Evolutionary conservation across 2,797 vertebrate species (phyloP), one percentile per base, ranked within the genome.

Genomic region (Lepus oiostolus): DNA sequence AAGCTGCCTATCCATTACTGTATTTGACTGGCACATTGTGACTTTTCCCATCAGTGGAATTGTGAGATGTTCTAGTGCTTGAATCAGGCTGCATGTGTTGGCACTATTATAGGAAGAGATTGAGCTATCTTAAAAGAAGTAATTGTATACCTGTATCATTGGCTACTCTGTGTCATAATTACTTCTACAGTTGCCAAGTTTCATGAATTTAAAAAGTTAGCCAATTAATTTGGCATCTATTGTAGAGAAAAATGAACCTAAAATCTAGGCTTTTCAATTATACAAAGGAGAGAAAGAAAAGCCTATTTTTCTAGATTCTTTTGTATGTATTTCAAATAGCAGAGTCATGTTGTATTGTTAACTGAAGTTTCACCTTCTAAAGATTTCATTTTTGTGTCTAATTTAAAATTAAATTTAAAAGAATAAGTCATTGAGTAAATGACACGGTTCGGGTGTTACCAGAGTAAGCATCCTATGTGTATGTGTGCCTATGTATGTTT

Each of bases 21-120:
- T 17, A 2, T 92, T 94, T 97, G 96, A 91, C 83, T 97, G 97
- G 85, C 92, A 97, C 74, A 60, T 91, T 35, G 85, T 93, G 95
- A 80, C 95, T 97, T 95, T 72, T 94, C 92, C 63, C 54, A 89
- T 88, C 42, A 63, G 58, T 90, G 89, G 79, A 96, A 92, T 90
- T 97, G 86, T 95, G 97, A 95, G 30, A 58, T 84, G 35, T 90
- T 96, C 42, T 30, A 96, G 81, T 93, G 89, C 88, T 95, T 30
- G 4, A 92, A 94, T 95, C 89, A 26, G 22, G 32, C 92, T 83
- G 11, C 60, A 72, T 86, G 77, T 81, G 93, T 83, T 95, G 70
- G 24, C 88, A 60, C 94, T 94, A 62, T 30, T 95, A 65, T 85
- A n/a, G 28, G 52, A 83, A 93, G 86, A 90, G 94, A 85, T 21